Base-by-base conservation (phyloP, 2,113 vertebrate species). In the Chloropsis cyanopogon region DNA sequence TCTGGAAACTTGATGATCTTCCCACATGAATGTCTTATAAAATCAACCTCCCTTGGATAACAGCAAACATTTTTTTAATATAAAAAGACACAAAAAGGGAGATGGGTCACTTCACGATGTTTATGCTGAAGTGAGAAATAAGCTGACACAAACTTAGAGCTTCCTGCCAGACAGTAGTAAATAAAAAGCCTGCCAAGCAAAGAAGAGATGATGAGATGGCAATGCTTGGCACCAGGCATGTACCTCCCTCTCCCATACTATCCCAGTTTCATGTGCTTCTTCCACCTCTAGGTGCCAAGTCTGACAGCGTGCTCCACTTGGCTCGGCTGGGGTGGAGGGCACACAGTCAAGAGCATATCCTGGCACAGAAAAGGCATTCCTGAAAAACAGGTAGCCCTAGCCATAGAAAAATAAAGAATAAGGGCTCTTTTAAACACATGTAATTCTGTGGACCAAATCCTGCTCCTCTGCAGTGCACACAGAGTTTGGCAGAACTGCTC, bases 141-240 rank as follows among this genome's bases (percentile, higher is more conserved):
- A 80, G 35, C 60, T 71, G 70, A 95, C n/a, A 68, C 49, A 88
- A 91, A 75, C 53, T 54, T 56, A 76, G 25, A 91, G 47, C 35
- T 73, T 80, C 0, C 2, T 83, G 68, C 50, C 59, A 91, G 83
- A 65, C 24, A 61, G 89, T 5, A 83, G 76, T 59, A 90, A 90
- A 93, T 49, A 90, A 88, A 90, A 22, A 82, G 75, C 28, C 91
- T 95, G 66, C 59, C 79, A 86, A 86, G 54, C 16, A 80, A 86
- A 88, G 73, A 89, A 49, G 50, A 68, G 29, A 68, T 2, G 9
- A 80, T 22, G n/a, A 90, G 49, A 82, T 4, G 6, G 81, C 66
- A 94, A 18, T 25, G 46, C n/a, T 82, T 90, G 66, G 82, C 75
- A 92, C 35, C 44, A 83, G 70, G 28, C 39, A 64, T 57, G 31